Evolutionary conservation across 2,113 vertebrate species (phyloP).

Genomic region (Maccullochella peelii): DNA sequence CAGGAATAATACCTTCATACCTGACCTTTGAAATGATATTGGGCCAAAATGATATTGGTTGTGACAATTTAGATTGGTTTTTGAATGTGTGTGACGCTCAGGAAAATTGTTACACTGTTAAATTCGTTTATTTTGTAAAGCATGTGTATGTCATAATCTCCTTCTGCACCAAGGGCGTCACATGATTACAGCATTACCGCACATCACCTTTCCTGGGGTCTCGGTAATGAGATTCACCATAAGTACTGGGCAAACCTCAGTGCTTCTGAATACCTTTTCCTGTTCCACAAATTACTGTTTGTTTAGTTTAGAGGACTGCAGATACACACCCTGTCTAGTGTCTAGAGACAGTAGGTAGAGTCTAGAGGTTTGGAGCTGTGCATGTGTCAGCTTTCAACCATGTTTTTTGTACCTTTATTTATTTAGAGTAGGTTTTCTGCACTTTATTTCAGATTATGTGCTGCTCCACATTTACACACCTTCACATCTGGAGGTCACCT

Average conservation of each 20-base stretch:
- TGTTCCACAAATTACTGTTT: not conserved
- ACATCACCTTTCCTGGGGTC: not conserved
- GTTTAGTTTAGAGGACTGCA: not conserved
- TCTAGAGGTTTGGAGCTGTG: not conserved
- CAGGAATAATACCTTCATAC: not conserved
- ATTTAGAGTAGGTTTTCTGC: not conserved
- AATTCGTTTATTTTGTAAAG: not conserved
- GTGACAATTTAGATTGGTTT: not conserved
- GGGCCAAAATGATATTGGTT: not conserved
- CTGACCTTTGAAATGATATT: not conserved
- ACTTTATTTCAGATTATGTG: not conserved
- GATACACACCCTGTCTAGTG: not conserved
- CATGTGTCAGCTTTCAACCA: not conserved
- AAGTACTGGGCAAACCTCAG: not conserved
- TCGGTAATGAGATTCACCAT: slow-evolving; percentile 12
- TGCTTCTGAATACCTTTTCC: slow-evolving; percentile 10
- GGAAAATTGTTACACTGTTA: slow-evolving; percentile 10
- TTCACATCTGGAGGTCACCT: not conserved
- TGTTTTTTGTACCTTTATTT: slow-evolving; percentile 5
- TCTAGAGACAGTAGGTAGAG: no score
- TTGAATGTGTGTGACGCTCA: not conserved
- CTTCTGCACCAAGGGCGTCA: not conserved
- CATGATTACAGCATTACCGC: not conserved
- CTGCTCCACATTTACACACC: not conserved
- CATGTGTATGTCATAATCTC: not conserved